These are phyloP conservation scores for Alethe castanea DNA, from an alignment of 2,113 vertebrate genomes.

Conservation along the genomic window DNA sequence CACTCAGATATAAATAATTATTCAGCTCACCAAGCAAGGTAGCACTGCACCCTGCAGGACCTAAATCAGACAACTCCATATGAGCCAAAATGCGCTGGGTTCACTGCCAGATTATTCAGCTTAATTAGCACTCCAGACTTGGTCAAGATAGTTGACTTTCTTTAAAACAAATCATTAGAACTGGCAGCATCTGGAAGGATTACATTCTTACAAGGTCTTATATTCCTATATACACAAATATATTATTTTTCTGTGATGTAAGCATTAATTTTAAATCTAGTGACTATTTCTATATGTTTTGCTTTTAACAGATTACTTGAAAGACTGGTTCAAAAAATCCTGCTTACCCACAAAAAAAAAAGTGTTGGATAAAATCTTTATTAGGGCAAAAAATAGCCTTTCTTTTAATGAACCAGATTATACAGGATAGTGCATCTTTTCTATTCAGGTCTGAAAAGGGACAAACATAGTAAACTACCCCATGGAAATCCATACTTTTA, in stretches of 20 bases:
- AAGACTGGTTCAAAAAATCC: neutral
- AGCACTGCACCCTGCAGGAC: conserved; percentile 47
- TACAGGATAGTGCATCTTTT: neutral
- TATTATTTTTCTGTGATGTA: neutral
- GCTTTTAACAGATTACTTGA: neutral
- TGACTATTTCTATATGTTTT: neutral
- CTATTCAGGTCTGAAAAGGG: neutral
- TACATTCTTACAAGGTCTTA: neutral
- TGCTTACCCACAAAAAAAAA: neutral
- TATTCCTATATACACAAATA: neutral
- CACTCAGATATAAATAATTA: conserved; percentile 69
- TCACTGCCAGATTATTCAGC: conserved; percentile 52
- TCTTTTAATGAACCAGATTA: neutral
- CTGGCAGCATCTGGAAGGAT: neutral
- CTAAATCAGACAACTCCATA: conserved; percentile 47
- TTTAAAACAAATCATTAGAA: conserved; percentile 31
- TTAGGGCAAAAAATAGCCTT: neutral
- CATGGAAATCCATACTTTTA: neutral
- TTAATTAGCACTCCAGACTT: conserved; percentile 38
- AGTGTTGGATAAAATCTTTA: neutral
- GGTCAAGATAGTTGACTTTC: neutral
- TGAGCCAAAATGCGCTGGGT: conserved; percentile 44
- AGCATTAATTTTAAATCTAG: neutral
- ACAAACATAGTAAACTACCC: neutral
- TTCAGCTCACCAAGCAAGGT: conserved; percentile 55